Conservation (phyloP, 2,113 vertebrate genomes). For the Psilopogon haemacephalus region DNA sequence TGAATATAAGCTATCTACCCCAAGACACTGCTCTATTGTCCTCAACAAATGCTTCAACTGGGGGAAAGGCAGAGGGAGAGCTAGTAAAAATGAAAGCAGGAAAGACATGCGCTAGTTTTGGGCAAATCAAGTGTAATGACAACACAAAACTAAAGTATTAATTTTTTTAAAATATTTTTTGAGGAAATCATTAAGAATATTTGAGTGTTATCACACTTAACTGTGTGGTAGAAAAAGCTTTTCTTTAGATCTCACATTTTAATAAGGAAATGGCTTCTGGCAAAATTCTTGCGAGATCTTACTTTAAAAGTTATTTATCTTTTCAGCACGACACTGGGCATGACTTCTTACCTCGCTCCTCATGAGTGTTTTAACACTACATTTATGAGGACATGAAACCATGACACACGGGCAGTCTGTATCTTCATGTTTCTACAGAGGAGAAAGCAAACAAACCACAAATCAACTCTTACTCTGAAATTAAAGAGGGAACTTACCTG, state of each 20-base stretch:
- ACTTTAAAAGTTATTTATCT: background rate
- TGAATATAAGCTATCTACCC: background rate
- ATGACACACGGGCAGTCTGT: constrained; percentile 91
- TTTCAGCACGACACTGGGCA: constrained; percentile 18
- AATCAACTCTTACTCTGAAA: background rate
- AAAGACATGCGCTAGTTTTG: constrained; percentile 22
- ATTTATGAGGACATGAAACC: constrained; percentile 94
- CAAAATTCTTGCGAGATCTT: constrained; percentile 40
- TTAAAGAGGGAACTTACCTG: background rate
- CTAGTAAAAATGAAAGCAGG: constrained; percentile 23
- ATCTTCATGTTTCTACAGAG: constrained; percentile 92
- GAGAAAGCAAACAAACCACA: constrained; percentile 43
- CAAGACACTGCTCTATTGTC: background rate
- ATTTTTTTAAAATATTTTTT: background rate
- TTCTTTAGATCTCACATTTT: constrained; percentile 7
- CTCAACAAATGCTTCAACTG: background rate
- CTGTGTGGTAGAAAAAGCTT: constrained; percentile 31
- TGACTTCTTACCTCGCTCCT: constrained; percentile 88
- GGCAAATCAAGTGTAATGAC: constrained; percentile 19
- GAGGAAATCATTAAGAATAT: background rate
- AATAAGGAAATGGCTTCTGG: background rate
- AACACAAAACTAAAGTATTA: background rate
- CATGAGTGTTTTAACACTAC: constrained; percentile 87
- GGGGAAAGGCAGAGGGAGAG: background rate
- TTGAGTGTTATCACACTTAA: constrained; percentile 55